A percentile compares a stretch with the other conserved stretches of the same genome.
phyloP scores from a whole-genome alignment of 2,113 vertebrate species.

The Etheostoma cragini region DNA sequence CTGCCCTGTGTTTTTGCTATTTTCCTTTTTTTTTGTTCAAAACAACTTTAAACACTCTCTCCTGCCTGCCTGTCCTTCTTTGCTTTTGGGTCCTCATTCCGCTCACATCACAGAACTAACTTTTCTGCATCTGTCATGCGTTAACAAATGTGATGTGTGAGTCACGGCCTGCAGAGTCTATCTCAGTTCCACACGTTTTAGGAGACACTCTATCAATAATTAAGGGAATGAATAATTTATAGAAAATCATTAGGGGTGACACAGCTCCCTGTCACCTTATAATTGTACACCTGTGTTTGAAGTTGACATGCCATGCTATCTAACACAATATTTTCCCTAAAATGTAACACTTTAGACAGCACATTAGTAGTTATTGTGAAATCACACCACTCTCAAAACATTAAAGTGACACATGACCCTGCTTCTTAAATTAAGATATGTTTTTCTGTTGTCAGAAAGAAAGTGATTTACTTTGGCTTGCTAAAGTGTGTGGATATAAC shows the following conservation, averaged over 20 bases:
- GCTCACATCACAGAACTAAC: too few relatives aligned
- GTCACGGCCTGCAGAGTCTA: not conserved
- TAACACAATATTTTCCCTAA: not conserved
- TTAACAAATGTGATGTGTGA: not conserved
- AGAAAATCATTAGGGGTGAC: not conserved
- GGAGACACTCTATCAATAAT: not conserved
- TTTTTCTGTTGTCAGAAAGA: not conserved
- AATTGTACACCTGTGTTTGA: not conserved
- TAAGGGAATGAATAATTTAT: not conserved
- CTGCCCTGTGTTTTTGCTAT: too few relatives aligned
- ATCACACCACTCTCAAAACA: not conserved
- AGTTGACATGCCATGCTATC: not conserved
- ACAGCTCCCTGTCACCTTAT: not conserved
- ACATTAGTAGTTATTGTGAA: not conserved
- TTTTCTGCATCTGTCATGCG: not conserved
- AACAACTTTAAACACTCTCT: too few relatives aligned
- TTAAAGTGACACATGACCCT: not conserved
- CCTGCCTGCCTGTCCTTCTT: too few relatives aligned
- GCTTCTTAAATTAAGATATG: not conserved
- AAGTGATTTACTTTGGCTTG: not conserved
- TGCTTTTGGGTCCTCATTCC: too few relatives aligned
- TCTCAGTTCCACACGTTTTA: not conserved
- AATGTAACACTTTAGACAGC: not conserved
- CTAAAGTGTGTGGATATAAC: not conserved
- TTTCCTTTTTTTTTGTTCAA: too few relatives aligned